Conservation (phyloP, 35 echinoderm and acorn worm species). For the Anneissia japonica region DNA sequence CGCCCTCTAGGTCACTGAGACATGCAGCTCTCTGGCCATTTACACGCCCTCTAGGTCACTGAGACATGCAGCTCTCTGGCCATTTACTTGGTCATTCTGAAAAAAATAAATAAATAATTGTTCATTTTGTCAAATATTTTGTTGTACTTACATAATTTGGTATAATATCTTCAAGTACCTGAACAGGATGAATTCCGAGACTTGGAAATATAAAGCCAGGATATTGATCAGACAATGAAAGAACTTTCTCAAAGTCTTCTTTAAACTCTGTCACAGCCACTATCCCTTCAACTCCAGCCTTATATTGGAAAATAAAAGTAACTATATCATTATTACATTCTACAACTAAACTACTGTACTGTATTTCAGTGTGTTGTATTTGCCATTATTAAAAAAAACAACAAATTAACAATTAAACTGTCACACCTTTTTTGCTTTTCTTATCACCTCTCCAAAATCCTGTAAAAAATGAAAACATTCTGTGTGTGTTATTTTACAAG, state of each 20-base stretch:
- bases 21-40: constrained; percentile 52
- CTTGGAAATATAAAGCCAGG: constrained; percentile 63
- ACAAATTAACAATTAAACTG: not conserved
- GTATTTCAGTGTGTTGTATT: not conserved
- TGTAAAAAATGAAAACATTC: not conserved
- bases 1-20: constrained; percentile 41
- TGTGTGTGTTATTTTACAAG: no score
- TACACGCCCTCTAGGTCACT: constrained; percentile 48
- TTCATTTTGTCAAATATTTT: no score
- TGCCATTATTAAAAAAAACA: not conserved
- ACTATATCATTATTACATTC: no score
- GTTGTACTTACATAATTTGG: no score
- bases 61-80: constrained; percentile 39
- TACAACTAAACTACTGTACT: not conserved
- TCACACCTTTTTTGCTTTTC: constrained; percentile 8
- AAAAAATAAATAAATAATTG: constrained; percentile 6
- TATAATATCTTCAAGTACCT: no score
- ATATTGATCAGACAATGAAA: constrained; percentile 37
- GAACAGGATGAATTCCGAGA: constrained; percentile 82
- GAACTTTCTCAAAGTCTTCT: constrained; percentile 45
- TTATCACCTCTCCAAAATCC: constrained; percentile 16
- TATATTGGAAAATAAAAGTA: not conserved
- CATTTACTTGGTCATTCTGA: constrained; percentile 38
- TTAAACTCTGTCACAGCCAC: constrained; percentile 62
- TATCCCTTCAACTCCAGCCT: constrained; percentile 59